Evolutionary conservation across 2,797 vertebrate species (phyloP), one percentile per base, ranked within the genome.

Genomic region (Phaenicophaeus curvirostris): DNA sequence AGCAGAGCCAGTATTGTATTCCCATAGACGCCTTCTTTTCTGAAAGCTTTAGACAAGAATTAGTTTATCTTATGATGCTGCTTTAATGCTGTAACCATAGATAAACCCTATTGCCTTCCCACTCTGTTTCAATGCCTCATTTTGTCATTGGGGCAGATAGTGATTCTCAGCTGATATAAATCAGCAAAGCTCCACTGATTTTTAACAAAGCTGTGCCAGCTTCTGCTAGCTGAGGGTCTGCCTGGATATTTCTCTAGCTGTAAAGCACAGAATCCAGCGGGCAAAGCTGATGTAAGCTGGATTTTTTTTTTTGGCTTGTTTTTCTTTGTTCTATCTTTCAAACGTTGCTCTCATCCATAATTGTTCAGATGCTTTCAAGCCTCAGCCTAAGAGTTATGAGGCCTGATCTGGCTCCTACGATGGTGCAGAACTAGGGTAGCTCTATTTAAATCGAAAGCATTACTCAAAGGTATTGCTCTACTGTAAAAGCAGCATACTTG

Each of bases 131-230:
- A 91, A 63, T 90, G 95, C 77, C 93, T 94, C 81, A 39, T 95
- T 96, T 96, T 96, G 94, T 96, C 95, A 90, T 69, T n/a, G 77
- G 95, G 93, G 89, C 89, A 96, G 93, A 96, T 95, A 96, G 90
- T 77, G 91, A 94, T 94, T 94, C 94, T 96, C 95, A 95, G 94
- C 93, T 95, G 95, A 96, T 96, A 96, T 93, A 91, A 95, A 97
- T 96, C 93, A 96, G 95, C 95, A 96, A 94, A 95, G 94, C 95
- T 96, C 93, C 95, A 95, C 95, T 96, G 94, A 95, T 95, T 96
- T 95, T 95, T 95, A 96, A 96, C 95, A 96, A 95, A 96, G 95
- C 94, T 95, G 81, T 89, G 89, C 94, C 94, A 95, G 94, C 89
- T 93, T 89, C 93, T 95, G 85, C 81, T 87, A 66, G 95, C 93